Evolutionary conservation across 2,888 invertebrate genomes (phyloP).

Genomic region (Drosophila conformis): DNA sequence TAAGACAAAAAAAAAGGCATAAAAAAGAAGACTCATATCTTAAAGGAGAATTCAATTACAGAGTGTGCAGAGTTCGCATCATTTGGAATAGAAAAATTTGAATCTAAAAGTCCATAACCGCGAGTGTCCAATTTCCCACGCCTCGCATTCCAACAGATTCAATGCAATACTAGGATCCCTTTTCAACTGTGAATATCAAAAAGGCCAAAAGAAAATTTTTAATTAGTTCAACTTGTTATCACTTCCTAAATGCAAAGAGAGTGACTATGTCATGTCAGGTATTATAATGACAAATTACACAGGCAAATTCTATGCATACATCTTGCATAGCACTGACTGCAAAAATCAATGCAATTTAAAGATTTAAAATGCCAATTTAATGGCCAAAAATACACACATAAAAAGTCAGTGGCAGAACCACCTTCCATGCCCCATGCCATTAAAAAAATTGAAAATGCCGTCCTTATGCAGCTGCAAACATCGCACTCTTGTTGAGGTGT

Average conservation of each 20-base stretch:
- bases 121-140: neutral
- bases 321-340: neutral
- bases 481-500: slow-evolving; percentile 40
- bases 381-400: slow-evolving; percentile 30
- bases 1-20: neutral
- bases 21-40: neutral
- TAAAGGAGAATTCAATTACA: neutral
- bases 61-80: neutral
- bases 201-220: slow-evolving; percentile 41
- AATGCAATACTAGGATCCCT: slow-evolving; percentile 7
- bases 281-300: slow-evolving; percentile 28
- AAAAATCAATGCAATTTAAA: slow-evolving; percentile 31
- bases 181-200: slow-evolving; percentile 10
- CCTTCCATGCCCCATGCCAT: slow-evolving; percentile 45
- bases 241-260: slow-evolving; percentile 6
- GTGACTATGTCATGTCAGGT: slow-evolving; percentile 5
- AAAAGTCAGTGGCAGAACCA: slow-evolving; percentile 27
- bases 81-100: neutral
- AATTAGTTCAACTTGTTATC: slow-evolving; percentile 45
- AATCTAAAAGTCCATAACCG: neutral
- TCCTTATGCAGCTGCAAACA: slow-evolving; percentile 43
- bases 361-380: slow-evolving; percentile 43
- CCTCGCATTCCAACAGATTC: neutral
- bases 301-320: slow-evolving; percentile 6
- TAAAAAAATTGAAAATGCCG: slow-evolving; percentile 71